Conservation (phyloP, 2,113 vertebrate genomes). For the Calidris pygmaea region DNA sequence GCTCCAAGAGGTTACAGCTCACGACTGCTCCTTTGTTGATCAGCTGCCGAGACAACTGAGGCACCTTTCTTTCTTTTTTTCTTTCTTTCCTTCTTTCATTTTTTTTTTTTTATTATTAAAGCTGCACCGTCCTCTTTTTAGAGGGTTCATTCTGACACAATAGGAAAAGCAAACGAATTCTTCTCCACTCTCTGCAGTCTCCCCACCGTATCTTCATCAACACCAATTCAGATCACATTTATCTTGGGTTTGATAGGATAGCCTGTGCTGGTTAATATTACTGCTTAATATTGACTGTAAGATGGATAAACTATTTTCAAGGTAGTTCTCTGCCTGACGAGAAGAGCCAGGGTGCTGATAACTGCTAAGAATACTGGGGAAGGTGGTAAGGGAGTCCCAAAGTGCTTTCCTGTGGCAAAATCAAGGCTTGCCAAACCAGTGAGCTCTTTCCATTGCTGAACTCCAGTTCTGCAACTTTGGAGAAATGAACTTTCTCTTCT, state of each 20-base stretch:
- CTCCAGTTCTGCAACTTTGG: background rate
- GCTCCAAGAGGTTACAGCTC: slow-evolving; percentile 98
- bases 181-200: background rate
- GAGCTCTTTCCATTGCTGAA: background rate
- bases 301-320: slow-evolving; percentile 35
- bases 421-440: background rate
- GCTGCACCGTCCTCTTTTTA: slow-evolving; percentile 65
- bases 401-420: background rate
- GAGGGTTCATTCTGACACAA: slow-evolving; percentile 16
- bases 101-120: slow-evolving; percentile 72
- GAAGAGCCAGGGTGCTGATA: slow-evolving; percentile 9
- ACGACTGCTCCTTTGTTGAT: slow-evolving; percentile 99
- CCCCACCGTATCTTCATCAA: background rate
- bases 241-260: background rate
- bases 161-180: background rate
- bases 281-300: slow-evolving; percentile 46
- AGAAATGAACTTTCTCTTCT: background rate
- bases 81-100: slow-evolving; percentile 45
- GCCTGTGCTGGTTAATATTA: slow-evolving; percentile 46
- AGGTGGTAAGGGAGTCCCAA: background rate
- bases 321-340: slow-evolving; percentile 31
- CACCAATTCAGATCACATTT: slow-evolving; percentile 18
- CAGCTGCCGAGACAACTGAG: slow-evolving; percentile 87
- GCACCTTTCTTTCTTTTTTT: slow-evolving; percentile 78
- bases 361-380: background rate